phyloP scores from a whole-genome alignment of 2,797 vertebrate genomes.

The Phoeniculus purpureus region DNA sequence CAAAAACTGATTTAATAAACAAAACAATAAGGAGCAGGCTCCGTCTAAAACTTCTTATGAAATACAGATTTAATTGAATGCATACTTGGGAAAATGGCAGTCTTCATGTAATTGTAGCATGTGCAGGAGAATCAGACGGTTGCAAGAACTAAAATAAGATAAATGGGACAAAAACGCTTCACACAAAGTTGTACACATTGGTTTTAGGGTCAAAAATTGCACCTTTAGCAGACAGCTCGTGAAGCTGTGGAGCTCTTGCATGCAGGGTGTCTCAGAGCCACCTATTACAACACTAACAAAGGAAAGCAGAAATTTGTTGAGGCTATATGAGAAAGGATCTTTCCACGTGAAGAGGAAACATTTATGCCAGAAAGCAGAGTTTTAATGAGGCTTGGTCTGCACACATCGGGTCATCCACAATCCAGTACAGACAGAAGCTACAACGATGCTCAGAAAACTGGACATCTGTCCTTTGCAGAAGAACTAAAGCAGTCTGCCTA shows the following conservation, averaged over 20 bases:
- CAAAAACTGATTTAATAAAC: neutral
- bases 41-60: neutral
- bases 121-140: neutral
- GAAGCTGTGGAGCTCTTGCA: neutral
- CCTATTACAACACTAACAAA: neutral
- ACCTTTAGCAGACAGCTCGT: neutral
- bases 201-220: neutral
- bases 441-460: neutral
- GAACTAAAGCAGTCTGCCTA: neutral
- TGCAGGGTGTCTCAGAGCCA: neutral
- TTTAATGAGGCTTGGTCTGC: neutral
- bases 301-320: neutral
- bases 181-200: neutral
- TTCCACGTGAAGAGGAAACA: neutral
- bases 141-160: neutral
- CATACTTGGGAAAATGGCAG: neutral
- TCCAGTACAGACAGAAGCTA: neutral
- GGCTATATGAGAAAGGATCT: neutral
- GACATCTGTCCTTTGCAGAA: neutral
- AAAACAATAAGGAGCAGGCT: neutral
- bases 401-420: neutral
- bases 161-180: neutral
- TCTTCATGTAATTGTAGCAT: neutral
- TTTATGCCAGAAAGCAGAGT: neutral
- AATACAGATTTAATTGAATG: neutral